Conservation (phyloP, 2,888 invertebrate species). For the Drosophila mettleri region DNA sequence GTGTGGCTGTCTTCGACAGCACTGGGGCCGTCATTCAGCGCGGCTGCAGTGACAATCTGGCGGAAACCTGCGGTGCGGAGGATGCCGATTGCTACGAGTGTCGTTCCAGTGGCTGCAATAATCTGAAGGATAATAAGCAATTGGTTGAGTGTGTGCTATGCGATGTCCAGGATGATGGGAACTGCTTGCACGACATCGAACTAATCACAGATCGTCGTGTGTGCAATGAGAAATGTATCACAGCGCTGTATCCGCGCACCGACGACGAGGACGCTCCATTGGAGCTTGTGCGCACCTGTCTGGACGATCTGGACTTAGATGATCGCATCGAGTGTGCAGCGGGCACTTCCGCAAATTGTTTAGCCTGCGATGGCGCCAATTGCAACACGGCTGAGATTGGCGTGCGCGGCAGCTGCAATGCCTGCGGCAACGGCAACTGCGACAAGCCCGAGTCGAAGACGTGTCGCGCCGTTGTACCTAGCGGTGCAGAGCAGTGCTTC, state of each 20-base stretch:
- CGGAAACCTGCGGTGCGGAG: conserved; percentile 40
- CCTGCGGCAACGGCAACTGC: conserved; percentile 73
- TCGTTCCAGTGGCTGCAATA: conserved; percentile 80
- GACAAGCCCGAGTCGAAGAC: conserved; percentile 45
- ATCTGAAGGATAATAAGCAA: conserved; percentile 48
- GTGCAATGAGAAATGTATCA: conserved; percentile 78
- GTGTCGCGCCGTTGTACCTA: conserved; percentile 67
- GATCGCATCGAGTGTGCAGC: conserved; percentile 67
- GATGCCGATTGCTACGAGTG: conserved; percentile 72
- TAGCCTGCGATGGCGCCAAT: conserved; percentile 52
- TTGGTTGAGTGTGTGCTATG: conserved; percentile 76
- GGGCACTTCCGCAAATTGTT: conserved; percentile 56
- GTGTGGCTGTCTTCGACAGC: conserved; percentile 66
- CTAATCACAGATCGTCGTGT: conserved; percentile 54
- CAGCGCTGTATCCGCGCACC: conserved; percentile 77
- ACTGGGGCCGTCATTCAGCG: conserved; percentile 62
- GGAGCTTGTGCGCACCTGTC: conserved; percentile 77
- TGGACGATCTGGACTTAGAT: conserved; percentile 78
- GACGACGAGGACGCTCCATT: conserved; percentile 58
- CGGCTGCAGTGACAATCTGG: conserved; percentile 72
- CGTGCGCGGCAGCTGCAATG: conserved; percentile 67
- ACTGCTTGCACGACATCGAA: conserved; percentile 64
- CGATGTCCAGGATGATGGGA: conserved; percentile 59
- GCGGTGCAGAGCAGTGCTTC: conserved; percentile 72
- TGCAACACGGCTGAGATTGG: conserved; percentile 76